Percentiles rank a stretch among this genome's conserved stretches.
These are phyloP conservation scores for Linnaemya vulpina DNA, from an alignment of 2,888 invertebrate genomes.

Conservation along the genomic window DNA sequence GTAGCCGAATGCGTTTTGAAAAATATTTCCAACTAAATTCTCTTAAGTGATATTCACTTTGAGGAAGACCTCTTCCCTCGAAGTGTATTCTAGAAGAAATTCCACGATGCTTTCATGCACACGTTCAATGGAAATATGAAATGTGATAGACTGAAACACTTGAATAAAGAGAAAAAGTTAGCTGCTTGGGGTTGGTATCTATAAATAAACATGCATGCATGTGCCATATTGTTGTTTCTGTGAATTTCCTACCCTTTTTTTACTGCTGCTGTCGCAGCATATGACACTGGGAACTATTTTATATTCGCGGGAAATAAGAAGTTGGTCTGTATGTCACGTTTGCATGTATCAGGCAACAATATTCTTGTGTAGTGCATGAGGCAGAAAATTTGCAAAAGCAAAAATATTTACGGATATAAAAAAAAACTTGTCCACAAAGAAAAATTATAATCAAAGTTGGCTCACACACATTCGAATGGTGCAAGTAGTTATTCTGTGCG, in stretches of 20 bases:
- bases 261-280: constrained; percentile 8
- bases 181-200: not conserved
- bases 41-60: too few relatives aligned
- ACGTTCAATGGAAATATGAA: not conserved
- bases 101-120: not conserved
- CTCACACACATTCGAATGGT: constrained; percentile 4
- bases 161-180: not conserved
- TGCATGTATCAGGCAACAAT: not conserved
- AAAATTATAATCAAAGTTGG: not conserved
- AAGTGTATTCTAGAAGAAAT: not conserved
- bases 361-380: not conserved
- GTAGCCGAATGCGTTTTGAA: too few relatives aligned
- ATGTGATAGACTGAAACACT: not conserved
- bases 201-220: not conserved
- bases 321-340: constrained; percentile 18
- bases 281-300: not conserved
- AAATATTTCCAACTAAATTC: too few relatives aligned
- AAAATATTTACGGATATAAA: not conserved
- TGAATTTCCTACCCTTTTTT: not conserved
- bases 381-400: not conserved
- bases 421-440: not conserved
- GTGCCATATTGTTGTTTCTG: not conserved
- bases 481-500: constrained; percentile 32
- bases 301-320: constrained; percentile 1
- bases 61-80: too few relatives aligned